Evolutionary conservation across 1,140 invertebrate genomes (phyloP), one percentile per base, ranked within the genome.

Genomic region (Rhagoletis pomonella): DNA sequence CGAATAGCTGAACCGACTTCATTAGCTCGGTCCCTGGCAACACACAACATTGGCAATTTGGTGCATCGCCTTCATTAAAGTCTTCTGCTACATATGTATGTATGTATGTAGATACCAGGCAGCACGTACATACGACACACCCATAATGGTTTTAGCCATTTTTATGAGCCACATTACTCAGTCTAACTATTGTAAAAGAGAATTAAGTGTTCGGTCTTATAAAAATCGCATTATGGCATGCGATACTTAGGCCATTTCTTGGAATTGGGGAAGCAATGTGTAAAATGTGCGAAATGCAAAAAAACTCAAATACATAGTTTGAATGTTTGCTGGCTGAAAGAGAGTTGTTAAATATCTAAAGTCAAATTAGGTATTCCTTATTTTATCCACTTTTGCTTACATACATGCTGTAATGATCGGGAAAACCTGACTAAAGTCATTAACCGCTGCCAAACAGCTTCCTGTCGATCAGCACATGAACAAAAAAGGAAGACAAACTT

Each of bases 171-270:
- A 47, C 73, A 55, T n/a, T 81, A 81, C n/a, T 14, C n/a, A 81
- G 73, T n/a, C 73, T 29, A 29, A 29, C 29, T n/a, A 81, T 81
- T 81, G 44, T 81, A 50, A 81, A 55, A 50, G n/a, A 81, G 69
- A 47, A 81, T 7, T 19, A 42, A 81, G n/a, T 55, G 6, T 81
- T 81, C 55, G 42, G 73, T 81, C 73, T 81, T 81, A 81, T 81
- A 81, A 81, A 81, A 81, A 81, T 81, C 73, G 73, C n/a, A 81
- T 81, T 81, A 81, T 58, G 73, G 73, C 73, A 81, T 81, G 73
- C 73, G 50, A 81, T 81, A 29, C 73, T n/a, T 81, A 55, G 73
- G 44, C 47, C 9, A 55, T 81, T 81, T 81, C 73, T 81, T 55
- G 73, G 73, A 81, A 81, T n/a, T 55, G 73, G 10, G 6, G 29